Base-by-base conservation (phyloP, 2,797 vertebrate genomes). In the Xyrichtys novacula region DNA sequence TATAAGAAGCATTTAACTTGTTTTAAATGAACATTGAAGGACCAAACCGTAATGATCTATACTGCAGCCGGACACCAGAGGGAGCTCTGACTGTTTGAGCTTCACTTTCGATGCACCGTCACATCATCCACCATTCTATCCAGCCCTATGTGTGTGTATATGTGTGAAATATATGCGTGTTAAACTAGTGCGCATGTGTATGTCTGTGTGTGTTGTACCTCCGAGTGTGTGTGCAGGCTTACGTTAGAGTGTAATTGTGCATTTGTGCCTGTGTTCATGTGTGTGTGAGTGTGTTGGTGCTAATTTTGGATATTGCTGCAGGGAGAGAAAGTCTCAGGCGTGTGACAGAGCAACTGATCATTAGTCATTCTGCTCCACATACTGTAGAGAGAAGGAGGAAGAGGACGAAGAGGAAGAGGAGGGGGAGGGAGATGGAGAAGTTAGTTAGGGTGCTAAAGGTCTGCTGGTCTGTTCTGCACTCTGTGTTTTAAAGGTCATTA, bases 291-390 rank as follows among this genome's bases (percentile, higher is more conserved):
- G 56, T 55, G 74, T 44, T n/a, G n/a, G n/a, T n/a, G 80, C 92
- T 92, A 92, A 93, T 92, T 94, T 85, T 78, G 90, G 92, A 89
- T 61, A 76, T 79, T 49, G 89, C 90, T 90, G 72, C 86, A 78
- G 88, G 90, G 81, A 78, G 79, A 86, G 65, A 82, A 81, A 79
- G 76, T 88, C 89, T 89, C 85, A 81, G 76, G 85, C 74, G 88
- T 87, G 85, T 89, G 85, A 90, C 84, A 77, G 79, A 86, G 71
- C 59, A 64, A 78, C 81, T 85, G 86, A 91, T 92, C 89, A 90
- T 94, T 91, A 91, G 76, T 94, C 92, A 93, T 87, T 85, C 74
- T 92, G 92, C 89, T 91, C 92, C 80, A 91, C 59, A 84, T 89
- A 80, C 52, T 59, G 74, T 44, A 50, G 74, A 58, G 44, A 71